Base-by-base conservation (phyloP, 2,888 invertebrate species). In the Pterostichus madidus region DNA sequence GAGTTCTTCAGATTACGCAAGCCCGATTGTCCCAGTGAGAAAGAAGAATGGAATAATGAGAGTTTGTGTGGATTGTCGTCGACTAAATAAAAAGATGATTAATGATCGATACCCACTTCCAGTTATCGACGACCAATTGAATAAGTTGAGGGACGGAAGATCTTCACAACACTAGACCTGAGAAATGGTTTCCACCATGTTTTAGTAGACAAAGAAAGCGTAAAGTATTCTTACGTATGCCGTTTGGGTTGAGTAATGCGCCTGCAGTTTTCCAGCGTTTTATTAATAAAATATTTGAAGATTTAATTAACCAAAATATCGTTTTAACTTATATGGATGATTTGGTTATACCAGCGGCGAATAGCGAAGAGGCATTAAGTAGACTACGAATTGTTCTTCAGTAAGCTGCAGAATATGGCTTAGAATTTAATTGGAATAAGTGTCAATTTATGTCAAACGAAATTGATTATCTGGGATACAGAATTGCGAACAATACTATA, bases 101-200 rank as follows among this genome's bases (percentile, higher is more conserved):
- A 80, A 68, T 68, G 46, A 80, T 35, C 10, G 61, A 49, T 64
- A 61, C 24, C 79, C 79, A 46, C 52, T 80, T n/a, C 68, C 79
- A 5, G 11, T 61, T 49, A 80, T 64, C 10, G 64, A 80, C 24
- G 79, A 68, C 10, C 64, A 61, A 32, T 11, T 80, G n/a, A 44
- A 68, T 17, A 64, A 32, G 8, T 80, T 80, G 35, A 44, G 68
- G 11, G 13, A 68, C n/a, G 46, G 10, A 46, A 80, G 31, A 35
- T 61, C 11, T 80, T 79, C 32, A 80, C 68, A n/a, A 64, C 68
- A 32, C 15, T 80, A 11, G 85, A 86, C 80, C 64, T 85, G 15
- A 86, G 86, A 83, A 85, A 86, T 75, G 86, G 85, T 44, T 87
- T 86, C 81, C 85, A 86, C 17, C 87, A 87, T 83, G 86, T 87